These are phyloP conservation scores for Picus viridis DNA, from an alignment of 2,797 vertebrate genomes.

Conservation along the genomic window DNA sequence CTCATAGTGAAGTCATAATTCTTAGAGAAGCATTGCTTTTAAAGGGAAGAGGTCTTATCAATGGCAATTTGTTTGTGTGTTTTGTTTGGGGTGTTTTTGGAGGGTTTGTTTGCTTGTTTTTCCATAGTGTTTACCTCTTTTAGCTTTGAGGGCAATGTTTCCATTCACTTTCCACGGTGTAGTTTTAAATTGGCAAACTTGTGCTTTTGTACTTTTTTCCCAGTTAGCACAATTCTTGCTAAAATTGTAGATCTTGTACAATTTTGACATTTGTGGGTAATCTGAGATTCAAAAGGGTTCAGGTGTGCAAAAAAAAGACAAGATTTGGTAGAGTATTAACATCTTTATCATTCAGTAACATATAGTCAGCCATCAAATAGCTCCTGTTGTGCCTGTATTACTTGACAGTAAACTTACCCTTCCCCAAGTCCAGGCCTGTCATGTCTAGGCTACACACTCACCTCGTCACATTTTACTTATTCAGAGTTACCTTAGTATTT, in stretches of 20 bases:
- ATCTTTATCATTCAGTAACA: background rate
- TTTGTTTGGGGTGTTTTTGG: background rate
- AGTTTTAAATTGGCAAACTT: background rate
- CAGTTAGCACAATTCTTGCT: background rate
- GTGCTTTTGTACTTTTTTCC: background rate
- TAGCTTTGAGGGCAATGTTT: background rate
- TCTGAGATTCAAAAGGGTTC: background rate
- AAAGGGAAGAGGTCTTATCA: background rate
- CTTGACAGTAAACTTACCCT: background rate
- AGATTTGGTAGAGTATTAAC: background rate
- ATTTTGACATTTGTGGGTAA: background rate
- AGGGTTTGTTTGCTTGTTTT: no score
- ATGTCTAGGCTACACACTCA: background rate
- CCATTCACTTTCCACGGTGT: fast-evolving
- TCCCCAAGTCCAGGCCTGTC: background rate
- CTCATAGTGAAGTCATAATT: fast-evolving
- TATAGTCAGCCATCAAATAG: background rate
- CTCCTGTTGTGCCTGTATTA: background rate
- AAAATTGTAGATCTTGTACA: background rate
- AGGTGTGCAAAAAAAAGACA: background rate
- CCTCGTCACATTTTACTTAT: background rate
- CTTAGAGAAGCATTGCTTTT: background rate
- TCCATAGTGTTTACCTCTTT: background rate
- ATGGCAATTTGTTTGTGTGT: fast-evolving
- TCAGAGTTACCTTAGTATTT: background rate